phyloP scores from a whole-genome alignment of 2,113 vertebrate genomes.

The Junco hyemalis region DNA sequence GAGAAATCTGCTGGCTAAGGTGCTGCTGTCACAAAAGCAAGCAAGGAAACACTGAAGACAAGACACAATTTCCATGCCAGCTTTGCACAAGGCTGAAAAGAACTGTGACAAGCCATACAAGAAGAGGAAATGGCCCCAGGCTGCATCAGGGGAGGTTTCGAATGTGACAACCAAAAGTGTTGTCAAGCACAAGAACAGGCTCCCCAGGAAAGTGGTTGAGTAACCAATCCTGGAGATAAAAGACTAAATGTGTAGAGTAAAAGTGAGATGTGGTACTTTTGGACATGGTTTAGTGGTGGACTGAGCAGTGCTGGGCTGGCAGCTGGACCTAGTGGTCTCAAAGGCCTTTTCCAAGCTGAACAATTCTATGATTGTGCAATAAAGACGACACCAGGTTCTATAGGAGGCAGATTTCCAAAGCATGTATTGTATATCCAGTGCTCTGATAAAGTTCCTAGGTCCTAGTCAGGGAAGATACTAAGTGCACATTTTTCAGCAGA shows the following conservation, averaged over 20 bases:
- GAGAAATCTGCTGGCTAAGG: background rate
- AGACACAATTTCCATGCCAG: background rate
- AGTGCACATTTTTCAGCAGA: background rate
- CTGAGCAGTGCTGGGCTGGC: background rate
- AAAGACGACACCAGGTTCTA: background rate
- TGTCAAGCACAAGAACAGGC: background rate
- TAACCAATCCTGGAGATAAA: background rate
- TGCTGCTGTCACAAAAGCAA: background rate
- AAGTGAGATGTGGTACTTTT: background rate
- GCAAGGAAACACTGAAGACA: background rate
- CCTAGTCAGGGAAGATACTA: background rate
- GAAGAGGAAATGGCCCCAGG: background rate
- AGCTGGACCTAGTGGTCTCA: background rate
- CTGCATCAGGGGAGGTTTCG: background rate
- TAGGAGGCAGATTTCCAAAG: background rate
- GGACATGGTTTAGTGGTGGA: background rate
- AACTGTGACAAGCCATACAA: background rate
- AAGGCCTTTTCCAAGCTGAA: background rate
- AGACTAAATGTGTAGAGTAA: background rate
- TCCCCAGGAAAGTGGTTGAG: background rate
- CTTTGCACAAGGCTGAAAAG: background rate
- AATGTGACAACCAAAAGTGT: background rate
- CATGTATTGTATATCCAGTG: background rate
- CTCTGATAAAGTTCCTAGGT: background rate
- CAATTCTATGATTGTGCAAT: background rate